phyloP scores from a whole-genome alignment of 2,113 vertebrate species.

The Rhegmatorhina hoffmannsi region DNA sequence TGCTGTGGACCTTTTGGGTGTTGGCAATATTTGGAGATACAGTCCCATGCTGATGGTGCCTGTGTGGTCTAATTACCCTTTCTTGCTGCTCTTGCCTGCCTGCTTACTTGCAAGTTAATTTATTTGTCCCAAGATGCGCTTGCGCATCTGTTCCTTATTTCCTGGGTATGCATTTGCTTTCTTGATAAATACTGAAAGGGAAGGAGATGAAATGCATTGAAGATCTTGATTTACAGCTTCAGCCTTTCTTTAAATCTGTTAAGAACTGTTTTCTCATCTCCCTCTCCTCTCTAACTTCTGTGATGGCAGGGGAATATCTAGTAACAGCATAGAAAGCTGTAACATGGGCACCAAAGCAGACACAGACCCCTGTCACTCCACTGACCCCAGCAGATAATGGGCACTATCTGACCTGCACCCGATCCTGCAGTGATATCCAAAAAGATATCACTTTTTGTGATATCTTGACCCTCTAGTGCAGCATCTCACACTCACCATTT shows the following conservation, averaged over 20 bases:
- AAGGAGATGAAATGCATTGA: constrained; percentile 51
- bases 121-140: constrained; percentile 4
- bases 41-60: neutral
- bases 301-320: neutral
- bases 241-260: constrained; percentile 18
- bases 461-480: neutral
- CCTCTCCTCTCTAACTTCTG: neutral
- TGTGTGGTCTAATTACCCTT: constrained; percentile 52
- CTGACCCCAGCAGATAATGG: neutral
- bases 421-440: neutral
- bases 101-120: constrained; percentile 16
- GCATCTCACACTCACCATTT: neutral
- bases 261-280: neutral
- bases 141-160: constrained; percentile 56
- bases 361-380: neutral
- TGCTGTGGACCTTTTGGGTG: neutral
- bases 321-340: neutral
- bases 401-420: neutral
- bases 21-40: neutral
- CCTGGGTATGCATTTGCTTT: constrained; percentile 49
- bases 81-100: neutral
- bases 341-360: neutral
- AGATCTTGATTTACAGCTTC: constrained; percentile 50
- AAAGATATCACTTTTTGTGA: neutral
- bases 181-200: constrained; percentile 13